A percentile compares a stretch with the other conserved stretches of the same genome.
phyloP scores from a whole-genome alignment of 2,113 vertebrate genomes.

The Odocoileus virginianus region DNA sequence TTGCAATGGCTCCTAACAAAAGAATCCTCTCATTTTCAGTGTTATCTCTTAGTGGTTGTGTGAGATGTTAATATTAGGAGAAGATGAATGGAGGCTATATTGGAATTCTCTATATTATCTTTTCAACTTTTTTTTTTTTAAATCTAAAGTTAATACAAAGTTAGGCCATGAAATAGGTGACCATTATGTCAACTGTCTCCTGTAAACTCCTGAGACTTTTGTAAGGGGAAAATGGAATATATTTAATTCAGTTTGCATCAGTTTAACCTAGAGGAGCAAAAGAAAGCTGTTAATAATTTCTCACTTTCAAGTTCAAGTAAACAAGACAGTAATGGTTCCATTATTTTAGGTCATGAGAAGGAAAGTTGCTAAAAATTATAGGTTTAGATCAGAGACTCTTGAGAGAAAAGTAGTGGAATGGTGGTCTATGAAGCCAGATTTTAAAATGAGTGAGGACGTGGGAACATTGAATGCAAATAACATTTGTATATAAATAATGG shows the following conservation, averaged over 20 bases:
- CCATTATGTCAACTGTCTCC: background rate
- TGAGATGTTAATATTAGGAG: background rate
- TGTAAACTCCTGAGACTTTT: background rate
- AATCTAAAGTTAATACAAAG: background rate
- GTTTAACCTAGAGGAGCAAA: background rate
- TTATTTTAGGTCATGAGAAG: background rate
- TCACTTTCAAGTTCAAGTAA: background rate
- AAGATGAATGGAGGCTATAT: background rate
- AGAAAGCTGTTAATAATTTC: background rate
- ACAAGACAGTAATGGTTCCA: background rate
- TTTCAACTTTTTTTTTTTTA: background rate
- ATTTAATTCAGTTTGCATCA: background rate
- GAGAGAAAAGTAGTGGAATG: background rate
- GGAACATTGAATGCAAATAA: too few species aligned
- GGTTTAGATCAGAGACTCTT: background rate
- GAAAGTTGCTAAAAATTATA: background rate
- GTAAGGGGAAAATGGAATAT: background rate
- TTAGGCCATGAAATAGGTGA: background rate
- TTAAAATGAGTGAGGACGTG: background rate
- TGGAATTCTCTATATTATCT: background rate
- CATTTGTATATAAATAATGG: background rate
- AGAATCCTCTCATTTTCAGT: background rate
- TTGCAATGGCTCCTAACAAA: background rate
- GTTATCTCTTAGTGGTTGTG: background rate
- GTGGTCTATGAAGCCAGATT: background rate